phyloP scores from a whole-genome alignment of 2,888 invertebrate species.

The Microctonus brassicae region DNA sequence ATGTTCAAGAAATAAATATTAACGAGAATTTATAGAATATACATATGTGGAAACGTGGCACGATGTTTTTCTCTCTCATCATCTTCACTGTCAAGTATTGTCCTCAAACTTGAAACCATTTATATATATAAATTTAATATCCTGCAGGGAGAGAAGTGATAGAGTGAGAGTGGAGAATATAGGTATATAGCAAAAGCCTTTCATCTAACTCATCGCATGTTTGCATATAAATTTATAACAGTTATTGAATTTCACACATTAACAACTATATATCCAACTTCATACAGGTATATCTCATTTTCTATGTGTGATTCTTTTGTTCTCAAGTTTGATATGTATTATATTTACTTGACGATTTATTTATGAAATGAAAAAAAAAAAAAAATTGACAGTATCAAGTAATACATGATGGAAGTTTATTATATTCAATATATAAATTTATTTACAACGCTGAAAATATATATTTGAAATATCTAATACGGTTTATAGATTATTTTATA shows the following conservation, averaged over 20 bases:
- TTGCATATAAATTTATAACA: conserved; percentile 19
- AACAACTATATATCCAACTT: background rate
- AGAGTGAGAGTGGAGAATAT: background rate
- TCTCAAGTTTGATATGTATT: too few species aligned
- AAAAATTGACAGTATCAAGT: background rate
- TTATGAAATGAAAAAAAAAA: background rate
- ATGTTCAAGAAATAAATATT: background rate
- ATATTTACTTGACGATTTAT: background rate
- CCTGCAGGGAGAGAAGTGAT: background rate
- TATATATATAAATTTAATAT: background rate
- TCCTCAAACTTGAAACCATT: background rate
- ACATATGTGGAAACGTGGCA: background rate
- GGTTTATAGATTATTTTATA: too few species aligned
- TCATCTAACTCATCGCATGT: background rate
- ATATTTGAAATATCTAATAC: too few species aligned
- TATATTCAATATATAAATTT: too few species aligned
- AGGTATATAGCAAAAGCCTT: conserved; percentile 3
- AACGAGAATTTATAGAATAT: background rate
- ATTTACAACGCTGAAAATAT: too few species aligned
- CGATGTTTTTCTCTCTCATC: background rate
- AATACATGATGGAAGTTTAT: too few species aligned
- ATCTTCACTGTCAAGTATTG: background rate
- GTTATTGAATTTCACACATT: conserved; percentile 19
- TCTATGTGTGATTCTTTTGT: background rate
- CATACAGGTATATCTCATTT: background rate